Evolutionary conservation across 2,888 invertebrate genomes (phyloP).

Genomic region (Drosophila emarginata): DNA sequence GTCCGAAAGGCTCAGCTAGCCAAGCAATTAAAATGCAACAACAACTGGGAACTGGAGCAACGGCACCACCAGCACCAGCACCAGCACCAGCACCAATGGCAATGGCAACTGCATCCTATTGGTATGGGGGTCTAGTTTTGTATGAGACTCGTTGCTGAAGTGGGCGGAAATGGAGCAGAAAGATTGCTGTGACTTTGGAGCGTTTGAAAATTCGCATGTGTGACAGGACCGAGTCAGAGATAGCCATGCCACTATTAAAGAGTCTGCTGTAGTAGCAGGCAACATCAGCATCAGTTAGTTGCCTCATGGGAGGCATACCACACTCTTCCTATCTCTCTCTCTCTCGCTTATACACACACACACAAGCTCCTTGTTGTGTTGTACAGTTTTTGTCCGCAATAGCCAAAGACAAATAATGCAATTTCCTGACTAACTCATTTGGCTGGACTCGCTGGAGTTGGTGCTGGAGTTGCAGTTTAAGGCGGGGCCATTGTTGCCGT

Average conservation of each 20-base stretch:
- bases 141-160: slow-evolving; percentile 12
- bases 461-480: slow-evolving; percentile 18
- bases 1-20: slow-evolving; percentile 69
- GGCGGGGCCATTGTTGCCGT: slow-evolving; percentile 31
- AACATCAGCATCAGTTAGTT: slow-evolving; percentile 27
- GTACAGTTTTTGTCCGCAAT: slow-evolving; percentile 58
- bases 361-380: slow-evolving; percentile 11
- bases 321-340: slow-evolving; percentile 16
- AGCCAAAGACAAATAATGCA: slow-evolving; percentile 76
- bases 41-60: slow-evolving; percentile 21
- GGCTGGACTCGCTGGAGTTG: slow-evolving; percentile 37
- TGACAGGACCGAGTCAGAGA: slow-evolving; percentile 63
- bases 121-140: background rate
- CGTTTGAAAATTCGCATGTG: slow-evolving; percentile 74
- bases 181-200: slow-evolving; percentile 73
- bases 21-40: slow-evolving; percentile 74
- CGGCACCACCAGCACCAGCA: slow-evolving; percentile 7
- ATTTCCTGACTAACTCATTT: slow-evolving; percentile 76
- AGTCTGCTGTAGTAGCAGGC: slow-evolving; percentile 34
- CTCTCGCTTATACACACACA: slow-evolving; percentile 4
- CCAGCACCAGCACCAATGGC: slow-evolving; percentile 3
- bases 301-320: slow-evolving; percentile 28
- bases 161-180: slow-evolving; percentile 74
- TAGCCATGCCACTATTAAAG: slow-evolving; percentile 61
- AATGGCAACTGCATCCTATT: slow-evolving; percentile 14